Evolutionary conservation across 2,797 vertebrate genomes (phyloP).

Genomic region (Sebastes umbrosus): DNA sequence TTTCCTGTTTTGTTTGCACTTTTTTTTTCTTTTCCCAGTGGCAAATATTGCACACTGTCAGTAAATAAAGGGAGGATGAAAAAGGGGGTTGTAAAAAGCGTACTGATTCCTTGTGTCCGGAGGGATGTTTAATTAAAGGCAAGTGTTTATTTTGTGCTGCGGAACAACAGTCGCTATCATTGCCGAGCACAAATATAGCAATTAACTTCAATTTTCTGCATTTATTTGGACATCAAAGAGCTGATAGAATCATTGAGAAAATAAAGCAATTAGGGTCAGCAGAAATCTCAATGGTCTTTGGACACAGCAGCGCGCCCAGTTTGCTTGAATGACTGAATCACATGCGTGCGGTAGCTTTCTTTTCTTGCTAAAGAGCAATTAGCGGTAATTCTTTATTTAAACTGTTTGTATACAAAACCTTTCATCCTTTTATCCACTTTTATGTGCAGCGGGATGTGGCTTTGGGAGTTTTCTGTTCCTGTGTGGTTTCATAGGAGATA

Average conservation of each 20-base stretch:
- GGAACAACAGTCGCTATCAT: constrained; percentile 78
- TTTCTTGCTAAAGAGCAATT: constrained; percentile 85
- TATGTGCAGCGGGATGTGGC: constrained; percentile 77
- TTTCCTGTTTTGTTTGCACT: constrained; percentile 75
- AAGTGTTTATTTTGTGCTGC: constrained; percentile 73
- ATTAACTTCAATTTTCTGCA: constrained; percentile 85
- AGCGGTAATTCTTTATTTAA: constrained; percentile 86
- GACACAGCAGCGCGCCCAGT: constrained; percentile 73
- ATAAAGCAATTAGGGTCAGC: constrained; percentile 84
- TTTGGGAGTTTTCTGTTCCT: constrained; percentile 79
- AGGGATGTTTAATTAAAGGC: constrained; percentile 80
- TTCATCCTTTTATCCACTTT: constrained; percentile 86
- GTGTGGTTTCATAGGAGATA: constrained; percentile 68
- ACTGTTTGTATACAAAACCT: constrained; percentile 85
- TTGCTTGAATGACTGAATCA: constrained; percentile 76
- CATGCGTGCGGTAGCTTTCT: constrained; percentile 83
- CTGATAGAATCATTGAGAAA: constrained; percentile 81
- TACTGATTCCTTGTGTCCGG: constrained; percentile 67
- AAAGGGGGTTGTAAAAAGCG: constrained; percentile 69
- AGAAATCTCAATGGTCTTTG: constrained; percentile 79
- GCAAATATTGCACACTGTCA: constrained; percentile 69
- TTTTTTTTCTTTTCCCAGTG: constrained; percentile 60
- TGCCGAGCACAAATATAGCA: constrained; percentile 83
- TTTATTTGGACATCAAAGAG: constrained; percentile 86
- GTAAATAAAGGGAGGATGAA: constrained; percentile 78